These are phyloP conservation scores for Gasteruption jaculator DNA, from an alignment of 2,888 invertebrate species.

Conservation along the genomic window DNA sequence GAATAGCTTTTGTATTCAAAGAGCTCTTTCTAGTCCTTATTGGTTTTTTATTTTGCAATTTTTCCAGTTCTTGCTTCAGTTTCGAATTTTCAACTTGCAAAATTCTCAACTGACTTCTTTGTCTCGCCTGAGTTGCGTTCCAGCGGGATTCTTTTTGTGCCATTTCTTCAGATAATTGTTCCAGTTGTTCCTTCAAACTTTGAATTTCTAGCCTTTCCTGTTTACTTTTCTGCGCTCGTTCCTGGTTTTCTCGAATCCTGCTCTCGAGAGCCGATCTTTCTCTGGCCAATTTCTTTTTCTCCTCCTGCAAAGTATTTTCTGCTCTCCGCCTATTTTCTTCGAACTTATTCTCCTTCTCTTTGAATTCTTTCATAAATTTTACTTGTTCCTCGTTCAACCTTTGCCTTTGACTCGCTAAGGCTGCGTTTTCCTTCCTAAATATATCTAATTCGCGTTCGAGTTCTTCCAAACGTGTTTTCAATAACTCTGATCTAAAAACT, in stretches of 20 bases:
- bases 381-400: constrained; percentile 56
- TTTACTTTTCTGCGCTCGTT: constrained; percentile 62
- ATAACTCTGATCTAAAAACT: constrained; percentile 58
- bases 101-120: constrained; percentile 70
- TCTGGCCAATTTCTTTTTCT: constrained; percentile 64
- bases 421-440: constrained; percentile 56
- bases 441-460: constrained; percentile 62
- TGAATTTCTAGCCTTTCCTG: constrained; percentile 69
- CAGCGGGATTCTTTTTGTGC: constrained; percentile 71
- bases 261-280: constrained; percentile 64
- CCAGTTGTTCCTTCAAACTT: constrained; percentile 63
- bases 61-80: constrained; percentile 64
- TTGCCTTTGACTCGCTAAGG: constrained; percentile 48
- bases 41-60: constrained; percentile 59
- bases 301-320: constrained; percentile 65
- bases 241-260: constrained; percentile 60
- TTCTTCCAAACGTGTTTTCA: constrained; percentile 62
- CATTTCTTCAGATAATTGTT: constrained; percentile 63
- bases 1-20: constrained; percentile 69
- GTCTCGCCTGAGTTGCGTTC: constrained; percentile 66
- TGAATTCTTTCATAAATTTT: constrained; percentile 53
- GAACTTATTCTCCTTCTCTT: constrained; percentile 59
- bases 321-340: constrained; percentile 61
- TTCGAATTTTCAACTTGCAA: constrained; percentile 67
- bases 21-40: constrained; percentile 61